Evolutionary conservation across 2,113 vertebrate species (phyloP).

Genomic region (Myodes glareolus): DNA sequence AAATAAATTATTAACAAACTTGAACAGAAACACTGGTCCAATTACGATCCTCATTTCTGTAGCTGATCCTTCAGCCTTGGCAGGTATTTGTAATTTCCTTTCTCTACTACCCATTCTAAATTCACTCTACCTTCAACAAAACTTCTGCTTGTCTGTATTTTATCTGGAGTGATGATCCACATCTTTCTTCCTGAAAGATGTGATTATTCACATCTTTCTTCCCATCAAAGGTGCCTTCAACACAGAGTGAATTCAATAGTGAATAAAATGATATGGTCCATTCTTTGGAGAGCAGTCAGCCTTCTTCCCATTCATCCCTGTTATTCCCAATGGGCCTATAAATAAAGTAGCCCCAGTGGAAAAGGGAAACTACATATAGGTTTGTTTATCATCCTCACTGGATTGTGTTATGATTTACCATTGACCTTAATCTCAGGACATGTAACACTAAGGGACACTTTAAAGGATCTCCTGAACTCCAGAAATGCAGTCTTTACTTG

Average conservation of each 20-base stretch:
- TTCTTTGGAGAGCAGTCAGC: background rate
- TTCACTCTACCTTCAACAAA: background rate
- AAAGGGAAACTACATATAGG: background rate
- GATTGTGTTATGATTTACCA: background rate
- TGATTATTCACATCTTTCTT: background rate
- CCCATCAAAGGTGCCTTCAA: background rate
- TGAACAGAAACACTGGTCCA: background rate
- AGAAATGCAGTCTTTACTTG: background rate
- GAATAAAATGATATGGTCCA: background rate
- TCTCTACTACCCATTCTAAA: background rate
- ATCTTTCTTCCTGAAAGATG: background rate
- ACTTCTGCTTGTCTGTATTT: background rate
- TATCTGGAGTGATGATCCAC: no score
- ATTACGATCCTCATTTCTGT: background rate
- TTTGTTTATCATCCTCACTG: background rate
- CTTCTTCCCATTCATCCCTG: background rate
- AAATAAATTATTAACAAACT: background rate
- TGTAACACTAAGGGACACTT: background rate
- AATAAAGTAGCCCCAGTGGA: background rate
- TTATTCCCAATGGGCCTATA: background rate
- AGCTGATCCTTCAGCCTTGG: background rate
- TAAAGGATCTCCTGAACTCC: background rate
- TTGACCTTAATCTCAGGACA: background rate
- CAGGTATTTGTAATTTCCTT: background rate
- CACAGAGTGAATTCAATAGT: background rate